Base-by-base conservation (phyloP, 2,113 vertebrate genomes). In the Egretta garzetta region DNA sequence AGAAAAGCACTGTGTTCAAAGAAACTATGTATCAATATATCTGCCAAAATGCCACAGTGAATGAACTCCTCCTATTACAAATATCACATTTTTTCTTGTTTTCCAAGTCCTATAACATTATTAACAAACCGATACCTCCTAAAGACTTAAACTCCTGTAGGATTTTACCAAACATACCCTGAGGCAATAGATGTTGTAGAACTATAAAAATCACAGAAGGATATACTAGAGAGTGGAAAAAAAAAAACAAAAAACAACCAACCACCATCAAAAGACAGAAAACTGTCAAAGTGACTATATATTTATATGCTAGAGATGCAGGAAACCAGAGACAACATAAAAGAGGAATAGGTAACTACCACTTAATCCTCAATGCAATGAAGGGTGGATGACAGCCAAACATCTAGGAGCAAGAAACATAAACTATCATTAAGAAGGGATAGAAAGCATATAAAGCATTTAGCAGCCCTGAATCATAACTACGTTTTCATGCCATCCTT, bases 101-200 rank as follows among this genome's bases (percentile, higher is more conserved):
- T 58, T 66, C 67, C 41, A 66, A 55, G 45, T 47, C 45, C 32
- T 79, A 41, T 59, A 97, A 86, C 4, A 12, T 63, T 94, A 83
- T 88, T 93, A 97, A 86, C 49, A 89, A 89, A 64, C 32, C 58
- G 77, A 82, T 60, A 50, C 30, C 22, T 85, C 86, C 66, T 94
- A 88, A 90, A 87, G 81, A 80, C 63, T 80, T 45, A 26, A 70
- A 93, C 27, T 92, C 76, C 64, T 81, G 41, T 32, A 92, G 53
- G 60, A 93, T 92, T 93, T 95, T 93, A 84, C 35, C 37, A 49
- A 93, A 85, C 64, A 15, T 55, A 84, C 52, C 93, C 86, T 55
- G 58, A 97, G 80, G 89, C 83, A 70, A 66, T 26, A 12, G 66
- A 91, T 90, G 70, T 43, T 75, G 58, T 45, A 96, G 62, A 85